These are phyloP conservation scores for Petromus typicus DNA, from an alignment of 2,113 vertebrate genomes.

Conservation along the genomic window DNA sequence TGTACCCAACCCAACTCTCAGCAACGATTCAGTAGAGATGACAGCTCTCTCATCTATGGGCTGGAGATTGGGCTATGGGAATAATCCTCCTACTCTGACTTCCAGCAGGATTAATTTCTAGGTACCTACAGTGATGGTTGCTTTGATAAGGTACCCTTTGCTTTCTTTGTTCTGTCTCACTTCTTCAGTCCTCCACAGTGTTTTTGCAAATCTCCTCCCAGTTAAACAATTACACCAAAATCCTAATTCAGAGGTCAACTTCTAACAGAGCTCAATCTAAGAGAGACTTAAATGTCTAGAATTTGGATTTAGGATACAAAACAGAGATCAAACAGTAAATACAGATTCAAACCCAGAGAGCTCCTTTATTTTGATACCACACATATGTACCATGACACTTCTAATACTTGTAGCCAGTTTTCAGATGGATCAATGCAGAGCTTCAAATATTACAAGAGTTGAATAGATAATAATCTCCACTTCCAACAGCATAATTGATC, in stretches of 20 bases:
- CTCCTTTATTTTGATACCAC: not conserved
- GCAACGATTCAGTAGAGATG: not conserved
- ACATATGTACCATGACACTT: not conserved
- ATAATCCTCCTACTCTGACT: not conserved
- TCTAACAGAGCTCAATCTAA: not conserved
- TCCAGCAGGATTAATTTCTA: not conserved
- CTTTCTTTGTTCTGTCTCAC: not conserved
- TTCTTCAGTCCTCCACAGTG: not conserved
- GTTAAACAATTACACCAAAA: not conserved
- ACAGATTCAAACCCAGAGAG: not conserved
- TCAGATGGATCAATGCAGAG: not conserved
- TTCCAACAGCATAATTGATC: not conserved
- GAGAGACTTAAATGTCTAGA: not conserved
- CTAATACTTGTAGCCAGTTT: not conserved
- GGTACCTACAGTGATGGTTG: not conserved
- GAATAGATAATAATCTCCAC: conserved; percentile 3
- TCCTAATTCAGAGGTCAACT: not conserved
- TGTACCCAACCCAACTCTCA: not conserved
- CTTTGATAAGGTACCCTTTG: not conserved
- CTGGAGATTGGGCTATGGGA: not conserved
- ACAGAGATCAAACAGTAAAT: conserved; percentile 7
- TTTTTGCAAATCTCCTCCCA: not conserved
- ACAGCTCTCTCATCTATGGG: not conserved
- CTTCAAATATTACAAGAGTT: not conserved
- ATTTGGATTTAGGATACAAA: not conserved